These are phyloP conservation scores for Drosophila nasuta DNA, from an alignment of 1,140 invertebrate genomes.

Conservation along the genomic window DNA sequence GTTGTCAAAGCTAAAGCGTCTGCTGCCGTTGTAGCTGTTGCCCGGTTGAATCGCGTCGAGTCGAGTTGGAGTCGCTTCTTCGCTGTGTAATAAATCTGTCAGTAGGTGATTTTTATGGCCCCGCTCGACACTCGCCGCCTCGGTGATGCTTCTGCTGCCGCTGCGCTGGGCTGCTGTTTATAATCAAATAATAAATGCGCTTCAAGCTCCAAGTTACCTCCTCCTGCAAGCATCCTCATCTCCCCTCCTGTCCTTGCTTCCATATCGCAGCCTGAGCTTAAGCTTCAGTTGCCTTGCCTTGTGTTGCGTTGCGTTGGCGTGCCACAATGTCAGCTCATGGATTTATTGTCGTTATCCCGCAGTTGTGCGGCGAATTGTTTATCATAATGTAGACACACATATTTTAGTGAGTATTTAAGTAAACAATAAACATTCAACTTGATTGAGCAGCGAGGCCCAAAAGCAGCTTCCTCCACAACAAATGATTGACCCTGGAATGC, in stretches of 20 bases:
- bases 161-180: slow-evolving; percentile 63
- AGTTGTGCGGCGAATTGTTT: slow-evolving; percentile 64
- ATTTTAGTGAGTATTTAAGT: slow-evolving; percentile 74
- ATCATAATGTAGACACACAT: slow-evolving; percentile 72
- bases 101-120: slow-evolving; percentile 83
- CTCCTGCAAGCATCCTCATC: neutral
- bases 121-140: slow-evolving; percentile 72
- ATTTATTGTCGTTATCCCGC: slow-evolving; percentile 71
- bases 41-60: slow-evolving; percentile 45
- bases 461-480: neutral
- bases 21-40: slow-evolving; percentile 22
- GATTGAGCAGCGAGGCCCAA: slow-evolving; percentile 21
- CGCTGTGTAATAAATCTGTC: slow-evolving; percentile 80
- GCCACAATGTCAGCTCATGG: slow-evolving; percentile 37
- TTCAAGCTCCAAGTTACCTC: slow-evolving; percentile 44
- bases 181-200: slow-evolving; percentile 82
- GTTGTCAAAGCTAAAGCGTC: slow-evolving; percentile 68
- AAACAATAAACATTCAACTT: slow-evolving; percentile 53
- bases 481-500: slow-evolving; percentile 21
- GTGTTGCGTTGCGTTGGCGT: slow-evolving; percentile 57
- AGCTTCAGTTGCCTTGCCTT: neutral
- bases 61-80: slow-evolving; percentile 25
- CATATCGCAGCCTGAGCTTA: slow-evolving; percentile 2
- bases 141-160: slow-evolving; percentile 20
- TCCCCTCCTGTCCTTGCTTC: neutral